These are phyloP conservation scores for Laterallus jamaicensis DNA, from an alignment of 2,113 vertebrate genomes.

Conservation along the genomic window DNA sequence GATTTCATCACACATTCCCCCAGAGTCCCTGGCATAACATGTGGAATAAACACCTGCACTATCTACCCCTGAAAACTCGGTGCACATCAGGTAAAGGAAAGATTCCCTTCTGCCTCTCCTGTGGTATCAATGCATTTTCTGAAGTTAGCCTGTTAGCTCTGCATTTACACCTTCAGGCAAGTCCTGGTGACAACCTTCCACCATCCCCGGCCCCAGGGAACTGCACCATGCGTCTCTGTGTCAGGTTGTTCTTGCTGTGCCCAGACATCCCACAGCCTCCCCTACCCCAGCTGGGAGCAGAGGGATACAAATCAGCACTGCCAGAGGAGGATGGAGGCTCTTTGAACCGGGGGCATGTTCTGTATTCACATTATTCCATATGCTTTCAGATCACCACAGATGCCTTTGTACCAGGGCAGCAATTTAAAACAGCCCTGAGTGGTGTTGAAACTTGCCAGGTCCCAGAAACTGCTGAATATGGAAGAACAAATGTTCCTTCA, in stretches of 20 bases:
- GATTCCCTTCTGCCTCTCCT: neutral
- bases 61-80: no score
- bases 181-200: neutral
- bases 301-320: neutral
- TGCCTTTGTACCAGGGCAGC: neutral
- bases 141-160: neutral
- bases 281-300: rapidly evolving
- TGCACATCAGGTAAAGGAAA: neutral
- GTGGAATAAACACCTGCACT: neutral
- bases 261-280: rapidly evolving
- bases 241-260: neutral
- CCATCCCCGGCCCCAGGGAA: neutral
- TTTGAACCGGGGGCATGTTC: neutral
- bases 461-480: neutral
- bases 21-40: neutral
- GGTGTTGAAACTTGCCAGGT: neutral
- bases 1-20: neutral
- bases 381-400: neutral
- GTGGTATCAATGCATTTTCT: neutral
- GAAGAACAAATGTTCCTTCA: neutral
- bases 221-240: rapidly evolving
- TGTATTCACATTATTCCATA: neutral
- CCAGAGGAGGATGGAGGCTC: neutral
- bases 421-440: neutral
- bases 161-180: neutral